Base-by-base conservation (phyloP, 2,797 vertebrate genomes). In the Sebastes minor region DNA sequence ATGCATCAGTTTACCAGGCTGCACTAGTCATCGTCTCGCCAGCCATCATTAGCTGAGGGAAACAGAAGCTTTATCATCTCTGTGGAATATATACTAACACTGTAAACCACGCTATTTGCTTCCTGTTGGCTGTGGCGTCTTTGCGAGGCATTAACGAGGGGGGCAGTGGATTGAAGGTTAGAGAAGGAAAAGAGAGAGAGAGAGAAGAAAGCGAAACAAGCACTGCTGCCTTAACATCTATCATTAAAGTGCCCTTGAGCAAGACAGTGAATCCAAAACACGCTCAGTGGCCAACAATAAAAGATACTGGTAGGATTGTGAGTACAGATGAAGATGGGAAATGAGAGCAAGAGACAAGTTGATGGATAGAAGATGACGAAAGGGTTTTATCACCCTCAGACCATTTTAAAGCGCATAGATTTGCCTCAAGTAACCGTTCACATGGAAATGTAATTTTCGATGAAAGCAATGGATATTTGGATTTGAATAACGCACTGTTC, bases 301-400 rank as follows among this genome's bases (percentile, higher is more conserved):
- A 84, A 38, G 0, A 81, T 27, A 56, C 46, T n/a, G 28, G 72
- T 35, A 30, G 63, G 65, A 22, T 27, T 78, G 28, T 64, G 71
- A 84, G 57, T 42, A 35, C n/a, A 42, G 78, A 81, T n/a, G 53
- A 85, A 82, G 81, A 83, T 27, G 20, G 13, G 72, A 74, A 77
- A 72, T 14, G 55, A 71, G 55, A 61, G 35, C 59, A 71, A 57
- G 66, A 86, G 80, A 71, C 70, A 65, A 82, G 63, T 32, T 57
- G 66, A 85, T 73, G 64, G 72, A 80, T 38, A 69, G 22, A 33
- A 69, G 80, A 89, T 89, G 86, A 92, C 66, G 89, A 90, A 91
- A 91, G 80, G 27, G 61, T 91, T 91, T 86, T 85, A 84, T 88
- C 93, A 91, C 72, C 60, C 72, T 62, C 70, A 25, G 62, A 78